phyloP scores from a whole-genome alignment of 2,888 invertebrate species.

The Amphimallon solstitiale region DNA sequence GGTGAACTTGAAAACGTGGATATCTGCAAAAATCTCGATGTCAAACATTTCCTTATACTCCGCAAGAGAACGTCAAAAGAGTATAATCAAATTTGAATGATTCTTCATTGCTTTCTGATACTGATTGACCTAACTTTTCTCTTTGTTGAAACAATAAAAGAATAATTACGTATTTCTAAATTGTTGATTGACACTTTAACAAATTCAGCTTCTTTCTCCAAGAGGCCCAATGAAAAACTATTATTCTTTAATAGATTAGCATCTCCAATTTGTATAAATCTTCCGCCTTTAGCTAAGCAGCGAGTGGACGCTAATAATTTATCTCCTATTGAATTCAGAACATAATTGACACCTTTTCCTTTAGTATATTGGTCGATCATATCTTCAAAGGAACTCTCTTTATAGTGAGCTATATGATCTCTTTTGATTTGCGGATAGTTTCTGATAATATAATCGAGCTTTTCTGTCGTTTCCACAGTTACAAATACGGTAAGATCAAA shows the following conservation, averaged over 20 bases:
- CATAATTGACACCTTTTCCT: slow-evolving; percentile 90
- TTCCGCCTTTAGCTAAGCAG: slow-evolving; percentile 69
- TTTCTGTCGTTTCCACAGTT: slow-evolving; percentile 88
- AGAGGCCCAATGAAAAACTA: slow-evolving; percentile 34
- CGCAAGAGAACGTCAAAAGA: no score
- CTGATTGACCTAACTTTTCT: neutral
- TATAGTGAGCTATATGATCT: slow-evolving; percentile 84
- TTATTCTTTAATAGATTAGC: slow-evolving; percentile 78
- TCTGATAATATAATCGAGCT: slow-evolving; percentile 82
- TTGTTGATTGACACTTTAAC: neutral
- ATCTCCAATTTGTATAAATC: slow-evolving; percentile 88
- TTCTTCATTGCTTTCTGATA: neutral
- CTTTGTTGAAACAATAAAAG: neutral
- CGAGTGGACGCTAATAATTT: slow-evolving; percentile 78
- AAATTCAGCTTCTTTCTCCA: neutral
- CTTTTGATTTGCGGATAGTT: slow-evolving; percentile 76
- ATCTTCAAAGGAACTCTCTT: slow-evolving; percentile 88
- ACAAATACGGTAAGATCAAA: slow-evolving; percentile 80
- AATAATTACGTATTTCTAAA: neutral
- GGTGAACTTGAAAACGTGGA: no score
- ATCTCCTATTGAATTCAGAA: slow-evolving; percentile 91
- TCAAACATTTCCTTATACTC: no score
- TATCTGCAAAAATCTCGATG: no score
- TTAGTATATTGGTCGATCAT: slow-evolving; percentile 81
- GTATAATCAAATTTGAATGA: no score